Evolutionary conservation across 1,140 invertebrate genomes (phyloP).

Genomic region (Hyles euphorbiae): DNA sequence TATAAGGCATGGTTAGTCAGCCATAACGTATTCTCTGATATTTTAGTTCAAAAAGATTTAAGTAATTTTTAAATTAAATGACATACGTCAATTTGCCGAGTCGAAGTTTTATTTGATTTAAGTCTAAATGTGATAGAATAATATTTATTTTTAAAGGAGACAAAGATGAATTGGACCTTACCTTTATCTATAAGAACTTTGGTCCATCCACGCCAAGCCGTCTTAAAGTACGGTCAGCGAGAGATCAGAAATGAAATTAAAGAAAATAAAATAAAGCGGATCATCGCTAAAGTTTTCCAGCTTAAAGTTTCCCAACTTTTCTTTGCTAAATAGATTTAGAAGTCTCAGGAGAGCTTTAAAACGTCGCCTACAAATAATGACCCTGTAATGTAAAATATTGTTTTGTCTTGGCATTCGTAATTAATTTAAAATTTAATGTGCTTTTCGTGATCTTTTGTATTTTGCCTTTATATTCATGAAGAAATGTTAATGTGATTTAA

Average conservation of each 20-base stretch:
- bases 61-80: too few relatives aligned
- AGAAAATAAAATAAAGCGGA: conserved; percentile 16
- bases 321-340: conserved; percentile 29
- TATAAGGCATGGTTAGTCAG: too few relatives aligned
- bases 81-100: too few relatives aligned
- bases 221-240: neutral
- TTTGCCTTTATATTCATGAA: too few relatives aligned
- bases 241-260: conserved; percentile 17
- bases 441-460: too few relatives aligned
- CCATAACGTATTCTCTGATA: too few relatives aligned
- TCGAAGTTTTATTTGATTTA: too few relatives aligned
- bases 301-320: conserved; percentile 14
- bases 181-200: conserved; percentile 3
- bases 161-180: neutral
- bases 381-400: conserved; percentile 6
- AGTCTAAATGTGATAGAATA: neutral
- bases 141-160: neutral
- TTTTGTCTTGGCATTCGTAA: too few relatives aligned
- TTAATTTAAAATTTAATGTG: too few relatives aligned
- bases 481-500: too few relatives aligned
- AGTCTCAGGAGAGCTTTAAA: conserved; percentile 22
- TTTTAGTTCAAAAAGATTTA: too few relatives aligned
- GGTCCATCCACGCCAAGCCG: neutral
- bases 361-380: conserved; percentile 10
- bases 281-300: conserved; percentile 10